A percentile compares a stretch with the other conserved stretches of the same genome.
phyloP scores from a whole-genome alignment of 1,140 invertebrate genomes.

The Adelges cooleyi region DNA sequence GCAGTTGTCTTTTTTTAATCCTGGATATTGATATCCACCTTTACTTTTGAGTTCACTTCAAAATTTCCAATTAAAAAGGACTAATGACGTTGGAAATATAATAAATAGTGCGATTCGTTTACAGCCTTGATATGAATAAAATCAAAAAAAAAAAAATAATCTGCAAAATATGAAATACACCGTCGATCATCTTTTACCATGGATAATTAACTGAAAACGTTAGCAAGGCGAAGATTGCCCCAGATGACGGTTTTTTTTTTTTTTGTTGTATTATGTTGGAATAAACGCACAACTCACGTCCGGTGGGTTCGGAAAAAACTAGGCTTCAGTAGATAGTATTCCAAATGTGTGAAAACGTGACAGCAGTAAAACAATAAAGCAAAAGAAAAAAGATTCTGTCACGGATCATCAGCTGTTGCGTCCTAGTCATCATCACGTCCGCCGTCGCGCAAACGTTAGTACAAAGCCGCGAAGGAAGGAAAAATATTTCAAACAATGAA shows the following conservation, averaged over 20 bases:
- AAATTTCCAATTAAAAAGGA: too few species aligned
- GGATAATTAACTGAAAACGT: background rate
- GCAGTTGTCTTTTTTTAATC: too few species aligned
- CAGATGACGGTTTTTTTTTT: background rate
- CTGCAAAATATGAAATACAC: background rate
- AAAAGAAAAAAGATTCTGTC: background rate
- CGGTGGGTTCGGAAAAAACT: conserved; percentile 9
- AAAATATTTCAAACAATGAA: background rate
- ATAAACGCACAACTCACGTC: conserved; percentile 5
- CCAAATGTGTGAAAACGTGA: conserved; percentile 18
- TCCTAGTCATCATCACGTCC: conserved; percentile 6
- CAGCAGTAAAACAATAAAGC: background rate
- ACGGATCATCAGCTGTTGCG: background rate
- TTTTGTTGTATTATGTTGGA: background rate
- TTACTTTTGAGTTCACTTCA: too few species aligned
- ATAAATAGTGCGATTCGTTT: background rate
- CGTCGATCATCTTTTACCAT: background rate
- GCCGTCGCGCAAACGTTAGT: background rate
- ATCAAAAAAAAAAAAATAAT: background rate
- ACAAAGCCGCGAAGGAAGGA: background rate
- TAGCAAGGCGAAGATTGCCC: background rate
- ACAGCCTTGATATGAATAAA: background rate
- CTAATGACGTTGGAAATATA: too few species aligned
- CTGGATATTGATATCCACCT: too few species aligned
- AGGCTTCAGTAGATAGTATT: background rate